A percentile compares a stretch with the other conserved stretches of the same genome.
Evolutionary conservation across 2,888 invertebrate species (phyloP).

Genomic region (Tuta absoluta): DNA sequence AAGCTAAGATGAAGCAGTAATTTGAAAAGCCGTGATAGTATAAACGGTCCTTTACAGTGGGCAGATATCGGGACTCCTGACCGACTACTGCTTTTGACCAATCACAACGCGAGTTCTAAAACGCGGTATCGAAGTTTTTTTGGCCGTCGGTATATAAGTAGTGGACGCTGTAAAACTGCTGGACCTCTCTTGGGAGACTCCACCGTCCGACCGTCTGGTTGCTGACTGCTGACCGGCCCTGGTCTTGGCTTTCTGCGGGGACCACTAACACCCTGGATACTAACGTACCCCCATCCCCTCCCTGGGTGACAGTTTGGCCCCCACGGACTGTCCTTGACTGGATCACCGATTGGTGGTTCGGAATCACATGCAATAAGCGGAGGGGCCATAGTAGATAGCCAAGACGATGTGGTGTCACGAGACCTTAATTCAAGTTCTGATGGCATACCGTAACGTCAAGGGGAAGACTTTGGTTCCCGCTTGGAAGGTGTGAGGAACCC

Average conservation of each 20-base stretch:
- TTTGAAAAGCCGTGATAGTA: neutral
- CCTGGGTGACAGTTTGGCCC: constrained; percentile 28
- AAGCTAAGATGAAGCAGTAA: too few species aligned
- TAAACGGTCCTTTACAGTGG: neutral
- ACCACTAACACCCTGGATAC: constrained; percentile 26
- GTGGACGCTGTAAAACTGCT: too few species aligned
- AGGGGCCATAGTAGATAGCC: constrained; percentile 9
- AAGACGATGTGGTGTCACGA: constrained; percentile 2
- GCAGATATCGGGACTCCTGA: neutral
- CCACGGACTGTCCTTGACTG: constrained; percentile 24
- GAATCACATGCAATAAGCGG: constrained; percentile 25
- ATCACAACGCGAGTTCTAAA: constrained; percentile 19
- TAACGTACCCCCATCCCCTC: constrained; percentile 21
- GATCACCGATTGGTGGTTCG: constrained; percentile 22
- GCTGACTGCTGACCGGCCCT: constrained; percentile 21
- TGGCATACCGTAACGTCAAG: neutral
- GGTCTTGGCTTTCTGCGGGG: constrained; percentile 24
- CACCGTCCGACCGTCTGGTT: constrained; percentile 26
- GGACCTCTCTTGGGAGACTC: constrained; percentile 30
- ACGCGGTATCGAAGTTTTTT: constrained; percentile 28
- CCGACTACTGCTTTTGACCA: neutral
- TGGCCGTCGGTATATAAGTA: constrained; percentile 18
- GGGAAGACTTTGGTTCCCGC: constrained; percentile 13
- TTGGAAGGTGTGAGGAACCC: constrained; percentile 28
- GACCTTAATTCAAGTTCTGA: constrained; percentile 15